These are phyloP conservation scores for Trogon melanurus DNA, from an alignment of 2,113 vertebrate species.

Conservation along the genomic window DNA sequence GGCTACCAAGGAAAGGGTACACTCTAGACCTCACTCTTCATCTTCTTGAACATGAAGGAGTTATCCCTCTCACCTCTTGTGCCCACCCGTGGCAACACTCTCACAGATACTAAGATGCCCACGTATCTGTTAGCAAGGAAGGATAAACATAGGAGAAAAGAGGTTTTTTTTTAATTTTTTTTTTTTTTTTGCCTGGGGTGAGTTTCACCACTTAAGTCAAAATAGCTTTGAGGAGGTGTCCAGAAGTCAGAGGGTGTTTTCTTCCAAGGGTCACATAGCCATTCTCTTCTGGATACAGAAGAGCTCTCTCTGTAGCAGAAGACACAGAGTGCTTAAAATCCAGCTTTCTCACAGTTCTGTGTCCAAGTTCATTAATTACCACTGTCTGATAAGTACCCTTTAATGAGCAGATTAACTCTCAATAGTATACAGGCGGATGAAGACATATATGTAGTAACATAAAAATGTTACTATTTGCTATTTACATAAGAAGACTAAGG, in stretches of 20 bases:
- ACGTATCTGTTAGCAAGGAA: not conserved
- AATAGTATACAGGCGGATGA: not conserved
- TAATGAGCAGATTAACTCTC: not conserved
- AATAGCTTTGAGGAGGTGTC: not conserved
- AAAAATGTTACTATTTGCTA: not conserved
- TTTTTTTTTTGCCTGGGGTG: not conserved
- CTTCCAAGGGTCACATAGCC: not conserved
- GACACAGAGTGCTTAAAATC: not conserved
- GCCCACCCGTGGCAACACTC: not conserved
- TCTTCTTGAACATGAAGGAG: not conserved
- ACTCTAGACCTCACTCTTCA: not conserved
- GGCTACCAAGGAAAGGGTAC: no score
- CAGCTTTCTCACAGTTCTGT: not conserved
- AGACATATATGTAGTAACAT: rapidly evolving
- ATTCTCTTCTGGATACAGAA: not conserved
- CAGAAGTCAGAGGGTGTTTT: not conserved
- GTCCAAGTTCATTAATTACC: not conserved
- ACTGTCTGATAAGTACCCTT: not conserved
- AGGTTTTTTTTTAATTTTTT: not conserved
- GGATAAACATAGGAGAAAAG: not conserved
- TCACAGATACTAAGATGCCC: not conserved
- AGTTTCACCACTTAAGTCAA: not conserved
- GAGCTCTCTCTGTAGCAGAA: not conserved
- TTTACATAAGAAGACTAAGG: not conserved
- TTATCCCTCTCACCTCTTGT: not conserved